Conservation (phyloP, 2,113 vertebrate genomes). For the Pterophyllum scalare region DNA sequence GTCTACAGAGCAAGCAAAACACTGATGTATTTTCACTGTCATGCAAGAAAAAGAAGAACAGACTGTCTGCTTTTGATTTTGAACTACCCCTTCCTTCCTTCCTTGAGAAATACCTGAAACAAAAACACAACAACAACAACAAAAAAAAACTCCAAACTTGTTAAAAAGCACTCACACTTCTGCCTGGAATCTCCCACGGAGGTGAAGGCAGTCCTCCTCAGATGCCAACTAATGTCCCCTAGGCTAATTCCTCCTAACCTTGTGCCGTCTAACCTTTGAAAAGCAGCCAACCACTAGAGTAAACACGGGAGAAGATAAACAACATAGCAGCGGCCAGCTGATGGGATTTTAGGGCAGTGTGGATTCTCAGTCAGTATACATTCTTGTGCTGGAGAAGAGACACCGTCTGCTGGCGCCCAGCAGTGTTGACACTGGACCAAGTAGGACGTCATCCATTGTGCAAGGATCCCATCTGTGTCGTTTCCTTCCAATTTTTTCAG, state of each 20-base stretch:
- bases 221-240: conserved; percentile 22
- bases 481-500: neutral
- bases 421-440: conserved; percentile 24
- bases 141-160: neutral
- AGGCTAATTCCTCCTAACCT: conserved; percentile 56
- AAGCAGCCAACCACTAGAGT: conserved; percentile 43
- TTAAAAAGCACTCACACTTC: neutral
- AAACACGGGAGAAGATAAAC: conserved; percentile 65
- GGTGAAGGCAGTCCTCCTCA: conserved; percentile 2
- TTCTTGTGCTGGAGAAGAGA: conserved; percentile 4
- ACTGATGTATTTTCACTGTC: neutral
- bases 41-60: neutral
- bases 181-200: neutral
- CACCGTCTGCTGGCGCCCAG: conserved; percentile 4
- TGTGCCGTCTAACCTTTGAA: conserved; percentile 53
- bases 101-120: conserved; percentile 9
- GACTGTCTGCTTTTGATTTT: conserved; percentile 6
- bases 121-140: neutral
- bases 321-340: conserved; percentile 48
- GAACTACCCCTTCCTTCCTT: conserved; percentile 1
- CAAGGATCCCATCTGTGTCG: neutral
- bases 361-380: neutral
- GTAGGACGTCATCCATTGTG: neutral
- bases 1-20: neutral
- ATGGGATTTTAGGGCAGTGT: conserved; percentile 45